phyloP scores from a whole-genome alignment of 2,113 vertebrate genomes.

The Spea multiplicata region DNA sequence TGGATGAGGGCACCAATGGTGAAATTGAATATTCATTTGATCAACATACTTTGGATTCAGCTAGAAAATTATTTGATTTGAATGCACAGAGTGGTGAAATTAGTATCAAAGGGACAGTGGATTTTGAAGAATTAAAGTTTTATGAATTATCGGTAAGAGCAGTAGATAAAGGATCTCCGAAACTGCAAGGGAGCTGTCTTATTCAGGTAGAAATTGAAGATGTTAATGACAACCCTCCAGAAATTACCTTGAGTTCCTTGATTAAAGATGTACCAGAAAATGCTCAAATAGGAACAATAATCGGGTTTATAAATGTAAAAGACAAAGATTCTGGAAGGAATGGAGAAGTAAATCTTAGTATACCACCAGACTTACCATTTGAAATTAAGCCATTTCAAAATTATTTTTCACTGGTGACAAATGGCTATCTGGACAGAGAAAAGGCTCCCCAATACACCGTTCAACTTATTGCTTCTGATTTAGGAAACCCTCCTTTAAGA shows the following conservation, averaged over 20 bases:
- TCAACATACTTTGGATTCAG: constrained; percentile 66
- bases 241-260: constrained; percentile 69
- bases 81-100: constrained; percentile 67
- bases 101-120: constrained; percentile 66
- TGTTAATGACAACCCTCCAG: constrained; percentile 71
- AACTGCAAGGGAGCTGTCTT: constrained; percentile 69
- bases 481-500: constrained; percentile 62
- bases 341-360: constrained; percentile 52
- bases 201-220: constrained; percentile 70
- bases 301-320: constrained; percentile 69
- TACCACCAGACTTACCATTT: constrained; percentile 54
- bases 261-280: constrained; percentile 72
- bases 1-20: constrained; percentile 75
- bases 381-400: constrained; percentile 65
- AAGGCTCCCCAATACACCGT: constrained; percentile 17
- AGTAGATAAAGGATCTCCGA: constrained; percentile 66
- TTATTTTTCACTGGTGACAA: constrained; percentile 71
- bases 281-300: constrained; percentile 63
- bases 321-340: constrained; percentile 72
- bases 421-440: constrained; percentile 68
- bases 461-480: constrained; percentile 66
- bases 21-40: constrained; percentile 69
- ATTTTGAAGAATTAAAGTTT: constrained; percentile 67
- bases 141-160: constrained; percentile 74
- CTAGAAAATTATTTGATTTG: constrained; percentile 68